These are phyloP conservation scores for Serinus canaria DNA, from an alignment of 2,113 vertebrate species.

Conservation along the genomic window DNA sequence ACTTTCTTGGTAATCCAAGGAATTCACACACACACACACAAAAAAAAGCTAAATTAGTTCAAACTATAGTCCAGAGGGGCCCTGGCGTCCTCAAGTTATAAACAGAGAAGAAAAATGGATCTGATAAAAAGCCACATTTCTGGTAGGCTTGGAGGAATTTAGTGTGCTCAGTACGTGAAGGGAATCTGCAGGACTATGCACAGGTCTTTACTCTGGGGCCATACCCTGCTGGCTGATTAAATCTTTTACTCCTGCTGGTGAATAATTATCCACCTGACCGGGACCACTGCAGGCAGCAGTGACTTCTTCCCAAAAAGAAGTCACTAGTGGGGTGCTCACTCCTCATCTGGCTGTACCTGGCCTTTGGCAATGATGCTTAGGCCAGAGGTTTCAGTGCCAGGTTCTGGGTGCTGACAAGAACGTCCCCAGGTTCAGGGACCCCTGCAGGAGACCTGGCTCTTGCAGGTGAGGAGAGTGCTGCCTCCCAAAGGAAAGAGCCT, in stretches of 20 bases:
- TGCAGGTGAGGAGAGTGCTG: fast-evolving
- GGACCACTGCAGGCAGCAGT: not conserved
- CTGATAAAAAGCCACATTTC: conserved; percentile 6
- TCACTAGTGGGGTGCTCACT: not conserved
- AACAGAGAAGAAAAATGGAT: not conserved
- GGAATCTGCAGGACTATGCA: not conserved
- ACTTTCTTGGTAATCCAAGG: conserved; percentile 27
- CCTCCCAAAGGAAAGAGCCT: not conserved
- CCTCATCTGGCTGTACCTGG: not conserved
- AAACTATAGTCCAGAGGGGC: not conserved
- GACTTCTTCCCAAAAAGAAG: not conserved
- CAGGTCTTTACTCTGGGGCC: not conserved
- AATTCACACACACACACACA: not conserved
- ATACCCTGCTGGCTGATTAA: not conserved
- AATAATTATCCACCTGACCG: not conserved
- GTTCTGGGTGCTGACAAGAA: not conserved
- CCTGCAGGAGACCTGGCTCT: fast-evolving
- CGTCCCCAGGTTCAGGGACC: not conserved
- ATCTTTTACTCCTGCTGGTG: not conserved
- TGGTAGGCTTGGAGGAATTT: not conserved
- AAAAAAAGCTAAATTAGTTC: not conserved
- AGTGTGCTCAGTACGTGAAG: not conserved
- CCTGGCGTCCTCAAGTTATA: not conserved
- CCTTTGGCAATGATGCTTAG: not conserved
- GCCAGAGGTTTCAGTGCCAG: not conserved